Base-by-base conservation (phyloP, 30 jellyfish, hydroid and myxozoan species). In the Nemopilema nomurai region DNA sequence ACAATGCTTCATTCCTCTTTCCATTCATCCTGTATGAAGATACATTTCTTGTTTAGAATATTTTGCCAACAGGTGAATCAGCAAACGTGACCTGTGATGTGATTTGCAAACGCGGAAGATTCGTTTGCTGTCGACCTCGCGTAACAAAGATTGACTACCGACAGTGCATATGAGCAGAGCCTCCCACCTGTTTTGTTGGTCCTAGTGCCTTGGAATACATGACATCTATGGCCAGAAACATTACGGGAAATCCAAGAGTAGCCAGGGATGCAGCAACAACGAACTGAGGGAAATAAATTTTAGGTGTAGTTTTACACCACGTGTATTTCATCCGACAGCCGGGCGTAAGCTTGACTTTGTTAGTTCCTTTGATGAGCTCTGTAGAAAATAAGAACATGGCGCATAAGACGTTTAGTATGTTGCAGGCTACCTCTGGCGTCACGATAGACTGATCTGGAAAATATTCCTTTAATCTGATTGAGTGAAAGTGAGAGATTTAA, bases 141-240 rank as follows among this genome's bases (percentile, higher is more conserved):
- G n/a, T n/a, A n/a, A n/a, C n/a, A n/a, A n/a, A n/a, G n/a, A n/a
- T n/a, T n/a, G n/a, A n/a, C n/a, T n/a, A n/a, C n/a, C n/a, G 13
- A 13, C 13, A 3, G 13, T 3, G 57, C 57, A 3, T 3, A 41
- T 3, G 57, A 3, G 13, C 13, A n/a, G n/a, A n/a, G n/a, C n/a
- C n/a, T n/a, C n/a, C n/a, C n/a, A 90, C 97, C 91, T 90, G 97
- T 24, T 87, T 90, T 71, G 79, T 64, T 50, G 97, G 97, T 4
- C 97, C 97, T 32, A 90, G 50, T 28, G 78, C 28, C 28, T 90
- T 90, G 16, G 97, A 83, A 68, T 76, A 90, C 17, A 90, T 52
- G 6, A 84, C 81, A 64, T 69, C 78, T 3, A 84, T 21, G 49
- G 85, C 80, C 69, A 90, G 84, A 26, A 80, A 74, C 0, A 73